Evolutionary conservation across 1,140 invertebrate genomes (phyloP), one percentile per base, ranked within the genome.

Genomic region (Melipona quadrifasciata): DNA sequence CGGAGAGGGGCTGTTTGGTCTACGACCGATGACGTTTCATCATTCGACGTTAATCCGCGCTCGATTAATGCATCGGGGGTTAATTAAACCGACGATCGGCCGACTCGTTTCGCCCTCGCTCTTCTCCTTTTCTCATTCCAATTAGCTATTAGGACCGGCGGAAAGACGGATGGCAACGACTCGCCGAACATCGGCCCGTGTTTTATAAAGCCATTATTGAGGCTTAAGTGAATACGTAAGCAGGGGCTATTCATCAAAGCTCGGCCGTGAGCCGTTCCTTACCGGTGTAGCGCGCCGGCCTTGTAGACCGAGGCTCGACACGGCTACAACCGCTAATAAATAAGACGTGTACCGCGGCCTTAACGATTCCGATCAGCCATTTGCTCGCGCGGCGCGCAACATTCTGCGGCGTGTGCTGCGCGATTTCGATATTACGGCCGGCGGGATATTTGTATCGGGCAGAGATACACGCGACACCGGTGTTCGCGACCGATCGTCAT

Each of bases 141-240:
- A 85, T 87, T 85, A 89, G 53, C 80, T 85, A 86, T 87, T 90
- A 87, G 78, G 83, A 53, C 67, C 67, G 65, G 72, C n/a, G 86
- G 39, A 87, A 91, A 91, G 91, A 91, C 87, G 88, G 90, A 92
- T 90, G 89, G 85, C 91, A 92, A 93, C 91, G 91, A 93, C 89
- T 85, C 76, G 82, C 58, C 68, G 80, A 84, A 86, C 80, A 82
- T 83, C 12, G 72, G 77, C 71, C 83, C 84, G 81, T 91, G 91
- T 93, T 93, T 92, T 93, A 92, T 94, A 92, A 93, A 93, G 91
- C 89, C 90, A 92, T 93, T 93, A 94, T 91, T 85, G 86, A 79
- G 75, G 82, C 72, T 86, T 92, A 90, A 93, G 90, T 90, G 92
- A 93, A 93, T 93, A 90, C 87, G 90, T 90, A 90, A 91, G 89